phyloP scores from a whole-genome alignment of 2,113 vertebrate species.

The Opisthocomus hoazin region DNA sequence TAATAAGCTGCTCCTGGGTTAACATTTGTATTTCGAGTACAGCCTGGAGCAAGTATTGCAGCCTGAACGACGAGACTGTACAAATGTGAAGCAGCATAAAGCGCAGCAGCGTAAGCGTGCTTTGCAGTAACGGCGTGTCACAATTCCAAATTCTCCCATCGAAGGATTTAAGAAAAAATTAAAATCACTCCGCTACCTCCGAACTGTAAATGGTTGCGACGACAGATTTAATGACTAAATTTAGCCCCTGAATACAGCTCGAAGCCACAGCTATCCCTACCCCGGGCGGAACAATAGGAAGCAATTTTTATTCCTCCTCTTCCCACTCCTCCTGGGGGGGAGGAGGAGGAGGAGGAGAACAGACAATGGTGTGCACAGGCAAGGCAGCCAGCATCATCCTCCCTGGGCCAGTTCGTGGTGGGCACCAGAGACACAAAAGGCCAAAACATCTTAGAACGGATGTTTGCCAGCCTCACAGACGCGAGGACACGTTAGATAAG shows the following conservation, averaged over 20 bases:
- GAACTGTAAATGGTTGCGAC: background rate
- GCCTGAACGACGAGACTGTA: background rate
- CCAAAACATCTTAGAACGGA: background rate
- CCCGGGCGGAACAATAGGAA: background rate
- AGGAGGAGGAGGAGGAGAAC: background rate
- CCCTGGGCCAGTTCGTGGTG: rapidly evolving
- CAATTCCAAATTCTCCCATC: background rate
- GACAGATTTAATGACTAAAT: background rate
- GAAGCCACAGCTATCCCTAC: background rate
- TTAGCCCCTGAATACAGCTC: background rate
- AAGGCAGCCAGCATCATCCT: background rate
- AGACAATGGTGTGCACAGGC: background rate
- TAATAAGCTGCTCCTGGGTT: background rate
- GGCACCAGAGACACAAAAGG: background rate
- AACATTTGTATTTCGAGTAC: background rate
- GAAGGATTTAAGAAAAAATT: background rate
- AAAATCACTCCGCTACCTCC: background rate
- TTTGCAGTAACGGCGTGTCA: background rate
- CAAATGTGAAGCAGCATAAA: background rate
- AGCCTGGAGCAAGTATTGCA: background rate
- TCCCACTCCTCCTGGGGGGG: background rate
- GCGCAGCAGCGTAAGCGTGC: background rate
- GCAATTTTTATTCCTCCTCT: background rate
- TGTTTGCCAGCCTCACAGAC: background rate
- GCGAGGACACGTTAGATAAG: rapidly evolving